Percentiles rank a stretch among this genome's conserved stretches.
phyloP scores from a whole-genome alignment of 2,888 invertebrate genomes.

The Polymixis flavicincta region DNA sequence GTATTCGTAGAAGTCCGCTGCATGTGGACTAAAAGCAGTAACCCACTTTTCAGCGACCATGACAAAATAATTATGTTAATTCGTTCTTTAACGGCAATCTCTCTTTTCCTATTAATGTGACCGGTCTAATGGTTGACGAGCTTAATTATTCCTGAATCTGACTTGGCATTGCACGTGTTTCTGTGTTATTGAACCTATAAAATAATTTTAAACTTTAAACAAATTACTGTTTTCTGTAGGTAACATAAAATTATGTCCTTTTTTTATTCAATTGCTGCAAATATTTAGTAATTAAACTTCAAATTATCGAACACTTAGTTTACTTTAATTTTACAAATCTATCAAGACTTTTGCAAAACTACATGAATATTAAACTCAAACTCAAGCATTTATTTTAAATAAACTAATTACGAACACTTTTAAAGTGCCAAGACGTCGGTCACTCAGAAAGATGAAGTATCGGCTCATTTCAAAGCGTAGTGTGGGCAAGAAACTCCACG shows the following conservation, averaged over 20 bases:
- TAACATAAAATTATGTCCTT: neutral
- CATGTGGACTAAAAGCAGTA: neutral
- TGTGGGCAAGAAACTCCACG: no score
- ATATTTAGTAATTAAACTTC: no score
- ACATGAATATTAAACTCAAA: conserved; percentile 6
- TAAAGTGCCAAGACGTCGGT: no score
- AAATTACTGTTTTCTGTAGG: neutral
- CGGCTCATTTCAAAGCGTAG: no score
- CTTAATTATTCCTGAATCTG: no score
- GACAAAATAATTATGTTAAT: neutral
- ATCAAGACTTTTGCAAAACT: neutral
- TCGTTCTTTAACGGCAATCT: neutral
- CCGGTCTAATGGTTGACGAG: no score
- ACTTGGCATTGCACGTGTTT: neutral
- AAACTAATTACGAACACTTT: no score
- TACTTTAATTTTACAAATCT: neutral
- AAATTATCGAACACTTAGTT: neutral
- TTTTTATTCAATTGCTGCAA: neutral
- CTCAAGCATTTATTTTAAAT: no score
- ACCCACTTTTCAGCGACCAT: neutral
- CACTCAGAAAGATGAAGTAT: no score
- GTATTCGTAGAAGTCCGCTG: conserved; percentile 12
- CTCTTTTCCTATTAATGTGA: neutral
- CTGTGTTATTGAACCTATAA: neutral
- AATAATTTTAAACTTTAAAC: no score